These are phyloP conservation scores for Arion vulgaris DNA, from an alignment of 1,140 invertebrate species.

Conservation along the genomic window DNA sequence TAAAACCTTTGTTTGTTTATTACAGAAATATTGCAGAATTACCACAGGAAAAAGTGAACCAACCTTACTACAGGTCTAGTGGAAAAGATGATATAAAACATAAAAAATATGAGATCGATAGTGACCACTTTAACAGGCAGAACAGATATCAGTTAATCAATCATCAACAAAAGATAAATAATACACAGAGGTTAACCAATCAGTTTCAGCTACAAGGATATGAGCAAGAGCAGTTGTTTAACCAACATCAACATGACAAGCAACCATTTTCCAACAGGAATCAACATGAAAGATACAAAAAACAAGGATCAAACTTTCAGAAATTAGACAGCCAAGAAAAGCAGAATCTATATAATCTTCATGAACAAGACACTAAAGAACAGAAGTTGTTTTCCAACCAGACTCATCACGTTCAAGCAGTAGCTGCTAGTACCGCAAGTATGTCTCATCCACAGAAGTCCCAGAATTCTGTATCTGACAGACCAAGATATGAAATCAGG, in stretches of 20 bases:
- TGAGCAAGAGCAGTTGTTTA: background rate
- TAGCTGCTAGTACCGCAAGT: background rate
- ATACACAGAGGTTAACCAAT: background rate
- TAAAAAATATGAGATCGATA: too few species aligned
- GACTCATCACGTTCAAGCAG: background rate
- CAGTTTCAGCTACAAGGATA: background rate
- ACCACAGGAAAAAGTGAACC: too few species aligned
- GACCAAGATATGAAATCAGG: conserved; percentile 21
- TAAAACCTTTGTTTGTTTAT: too few species aligned
- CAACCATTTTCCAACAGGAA: background rate
- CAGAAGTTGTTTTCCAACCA: background rate
- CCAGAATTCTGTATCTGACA: background rate
- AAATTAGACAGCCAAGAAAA: background rate
- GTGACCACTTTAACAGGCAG: too few species aligned
- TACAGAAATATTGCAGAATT: too few species aligned
- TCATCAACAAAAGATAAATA: too few species aligned
- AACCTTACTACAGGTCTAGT: too few species aligned
- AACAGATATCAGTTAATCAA: too few species aligned
- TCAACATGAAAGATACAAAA: background rate
- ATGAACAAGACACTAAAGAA: background rate
- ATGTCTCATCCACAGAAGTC: background rate
- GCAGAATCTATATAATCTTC: background rate
- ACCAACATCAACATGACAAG: background rate
- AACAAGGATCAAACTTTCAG: background rate
- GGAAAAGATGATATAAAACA: too few species aligned